A percentile compares a stretch with the other conserved stretches of the same genome.
Evolutionary conservation across 53 echinoderm and acorn worm species (phyloP).

Genomic region (Apostichopus leukothele): DNA sequence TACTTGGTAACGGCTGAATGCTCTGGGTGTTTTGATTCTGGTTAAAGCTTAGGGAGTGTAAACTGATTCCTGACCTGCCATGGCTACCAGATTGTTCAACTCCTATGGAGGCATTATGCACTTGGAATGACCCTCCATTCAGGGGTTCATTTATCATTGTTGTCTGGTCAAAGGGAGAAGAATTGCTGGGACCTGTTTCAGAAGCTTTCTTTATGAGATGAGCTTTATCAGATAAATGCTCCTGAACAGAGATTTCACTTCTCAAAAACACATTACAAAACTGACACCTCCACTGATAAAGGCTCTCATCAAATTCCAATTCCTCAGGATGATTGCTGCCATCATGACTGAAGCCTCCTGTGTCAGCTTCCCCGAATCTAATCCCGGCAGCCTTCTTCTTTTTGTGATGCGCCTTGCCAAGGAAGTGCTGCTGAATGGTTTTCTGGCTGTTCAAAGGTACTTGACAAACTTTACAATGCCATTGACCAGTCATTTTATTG

Average conservation of each 20-base stretch:
- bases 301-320: neutral
- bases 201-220: constrained; percentile 4
- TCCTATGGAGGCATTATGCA: no score
- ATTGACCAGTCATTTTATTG: neutral
- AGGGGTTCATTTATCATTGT: no score
- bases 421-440: constrained; percentile 20
- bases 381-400: constrained; percentile 14
- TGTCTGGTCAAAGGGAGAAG: no score
- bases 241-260: neutral
- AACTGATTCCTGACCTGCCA: neutral
- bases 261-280: neutral
- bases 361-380: neutral
- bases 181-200: neutral
- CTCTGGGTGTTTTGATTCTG: neutral
- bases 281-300: neutral
- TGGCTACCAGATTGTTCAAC: no score
- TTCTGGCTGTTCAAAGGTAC: constrained; percentile 19
- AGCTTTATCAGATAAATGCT: constrained; percentile 16
- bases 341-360: neutral
- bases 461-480: constrained; percentile 14
- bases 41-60: no score
- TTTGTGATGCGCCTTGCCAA: constrained; percentile 13
- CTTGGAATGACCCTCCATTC: no score
- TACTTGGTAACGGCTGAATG: neutral
- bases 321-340: neutral